A percentile compares a stretch with the other conserved stretches of the same genome.
phyloP scores from a whole-genome alignment of 2,797 vertebrate genomes.

The Eptatretus atami region DNA sequence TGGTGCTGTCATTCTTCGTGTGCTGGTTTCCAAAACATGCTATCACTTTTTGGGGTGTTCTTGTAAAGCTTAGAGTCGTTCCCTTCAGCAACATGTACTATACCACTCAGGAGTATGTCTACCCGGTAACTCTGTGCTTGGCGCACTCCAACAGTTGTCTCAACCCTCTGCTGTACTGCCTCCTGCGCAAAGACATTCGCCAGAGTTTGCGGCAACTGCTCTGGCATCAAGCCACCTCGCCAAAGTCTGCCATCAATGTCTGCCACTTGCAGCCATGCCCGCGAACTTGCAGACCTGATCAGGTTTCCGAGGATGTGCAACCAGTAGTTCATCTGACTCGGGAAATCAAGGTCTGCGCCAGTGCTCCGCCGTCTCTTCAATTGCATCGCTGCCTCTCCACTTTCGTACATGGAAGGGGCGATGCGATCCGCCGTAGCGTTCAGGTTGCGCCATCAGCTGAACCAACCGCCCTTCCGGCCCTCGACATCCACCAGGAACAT shows the following conservation, averaged over 20 bases:
- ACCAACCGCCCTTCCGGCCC: no score
- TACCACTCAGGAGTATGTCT: conserved; percentile 21
- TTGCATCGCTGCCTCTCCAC: no score
- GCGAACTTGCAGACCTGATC: not conserved
- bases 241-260: not conserved
- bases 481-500: no score
- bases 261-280: conserved; percentile 1
- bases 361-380: no score
- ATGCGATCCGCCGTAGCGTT: no score
- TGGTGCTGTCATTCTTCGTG: conserved; percentile 25
- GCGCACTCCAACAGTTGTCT: conserved; percentile 34
- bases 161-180: conserved; percentile 32
- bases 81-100: conserved; percentile 19
- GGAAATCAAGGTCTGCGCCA: no score
- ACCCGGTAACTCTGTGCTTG: conserved; percentile 26
- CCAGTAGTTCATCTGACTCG: not conserved
- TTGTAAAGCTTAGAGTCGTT: conserved; percentile 22
- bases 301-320: not conserved
- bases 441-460: no score
- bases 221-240: not conserved
- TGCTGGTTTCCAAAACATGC: conserved; percentile 41
- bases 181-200: conserved; percentile 21
- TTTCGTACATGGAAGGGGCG: no score
- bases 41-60: conserved; percentile 21
- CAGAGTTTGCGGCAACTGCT: conserved; percentile 21